Conservation (phyloP, 2,797 vertebrate species). For the Eleutherodactylus coqui region DNA sequence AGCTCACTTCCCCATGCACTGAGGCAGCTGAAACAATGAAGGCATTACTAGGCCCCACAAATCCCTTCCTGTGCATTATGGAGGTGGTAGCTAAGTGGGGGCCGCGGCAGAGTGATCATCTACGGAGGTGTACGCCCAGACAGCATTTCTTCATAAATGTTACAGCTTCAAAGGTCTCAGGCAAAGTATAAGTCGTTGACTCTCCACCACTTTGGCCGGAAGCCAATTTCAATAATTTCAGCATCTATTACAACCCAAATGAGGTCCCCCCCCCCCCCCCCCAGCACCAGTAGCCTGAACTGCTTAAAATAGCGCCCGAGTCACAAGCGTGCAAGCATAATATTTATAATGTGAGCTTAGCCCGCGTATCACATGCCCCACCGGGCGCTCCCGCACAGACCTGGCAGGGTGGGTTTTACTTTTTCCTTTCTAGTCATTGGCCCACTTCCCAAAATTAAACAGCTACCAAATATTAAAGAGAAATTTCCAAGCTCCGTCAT, state of each 20-base stretch:
- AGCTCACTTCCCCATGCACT: too few relatives aligned
- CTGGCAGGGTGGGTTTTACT: slow-evolving; percentile 23
- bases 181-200: slow-evolving; percentile 34
- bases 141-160: slow-evolving; percentile 43
- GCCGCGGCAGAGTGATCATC: not conserved
- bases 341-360: slow-evolving; percentile 74
- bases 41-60: slow-evolving; percentile 16
- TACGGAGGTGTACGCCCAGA: slow-evolving; percentile 32
- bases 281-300: slow-evolving; percentile 72
- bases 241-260: slow-evolving; percentile 72
- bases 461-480: slow-evolving; percentile 52
- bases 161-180: slow-evolving; percentile 42
- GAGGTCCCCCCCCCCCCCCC: slow-evolving; percentile 70
- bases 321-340: slow-evolving; percentile 73
- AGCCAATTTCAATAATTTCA: slow-evolving; percentile 71
- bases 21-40: not conserved
- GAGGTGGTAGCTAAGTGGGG: slow-evolving; percentile 25
- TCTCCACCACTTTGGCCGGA: slow-evolving; percentile 67
- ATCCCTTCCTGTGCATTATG: slow-evolving; percentile 3
- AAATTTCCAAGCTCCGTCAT: slow-evolving; percentile 54
- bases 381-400: slow-evolving; percentile 58
- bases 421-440: slow-evolving; percentile 60
- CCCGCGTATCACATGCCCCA: slow-evolving; percentile 68
- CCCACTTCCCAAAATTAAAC: slow-evolving; percentile 42
- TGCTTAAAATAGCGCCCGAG: slow-evolving; percentile 74